Conservation (phyloP, 2,888 invertebrate species). For the Brassicogethes aeneus region DNA sequence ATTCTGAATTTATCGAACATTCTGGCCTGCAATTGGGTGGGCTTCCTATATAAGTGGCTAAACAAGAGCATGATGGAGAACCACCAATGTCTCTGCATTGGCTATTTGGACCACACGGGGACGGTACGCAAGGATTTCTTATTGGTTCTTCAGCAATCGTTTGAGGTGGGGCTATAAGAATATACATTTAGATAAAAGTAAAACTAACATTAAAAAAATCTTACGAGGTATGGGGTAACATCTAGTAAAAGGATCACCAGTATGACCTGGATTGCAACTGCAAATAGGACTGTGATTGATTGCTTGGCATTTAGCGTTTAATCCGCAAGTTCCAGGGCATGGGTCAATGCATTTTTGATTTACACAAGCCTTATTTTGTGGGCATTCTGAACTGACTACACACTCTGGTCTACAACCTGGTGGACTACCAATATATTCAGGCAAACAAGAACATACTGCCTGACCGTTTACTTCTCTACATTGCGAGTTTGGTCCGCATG, state of each 20-base stretch:
- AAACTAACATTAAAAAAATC: slow-evolving; percentile 8
- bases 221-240: slow-evolving; percentile 51
- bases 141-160: slow-evolving; percentile 30
- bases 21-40: slow-evolving; percentile 61
- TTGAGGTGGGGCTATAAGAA: slow-evolving; percentile 24
- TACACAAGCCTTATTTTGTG: slow-evolving; percentile 38
- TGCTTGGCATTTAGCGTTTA: slow-evolving; percentile 44
- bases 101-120: slow-evolving; percentile 73
- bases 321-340: slow-evolving; percentile 47
- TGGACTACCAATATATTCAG: slow-evolving; percentile 59
- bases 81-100: slow-evolving; percentile 55
- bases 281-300: slow-evolving; percentile 69
- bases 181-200: background rate
- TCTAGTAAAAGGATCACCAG: slow-evolving; percentile 68
- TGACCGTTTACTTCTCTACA: slow-evolving; percentile 47
- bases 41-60: slow-evolving; percentile 48
- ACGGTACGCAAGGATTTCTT: slow-evolving; percentile 57
- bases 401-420: slow-evolving; percentile 69
- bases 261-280: slow-evolving; percentile 42
- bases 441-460: slow-evolving; percentile 64
- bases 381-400: slow-evolving; percentile 61
- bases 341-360: slow-evolving; percentile 40
- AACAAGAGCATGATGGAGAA: slow-evolving; percentile 53
- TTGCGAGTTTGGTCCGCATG: slow-evolving; percentile 73
- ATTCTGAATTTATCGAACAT: slow-evolving; percentile 55